Percentiles rank a stretch among this genome's conserved stretches.
phyloP scores from a whole-genome alignment of 2,113 vertebrate species.

The Hymenochirus boettgeri region DNA sequence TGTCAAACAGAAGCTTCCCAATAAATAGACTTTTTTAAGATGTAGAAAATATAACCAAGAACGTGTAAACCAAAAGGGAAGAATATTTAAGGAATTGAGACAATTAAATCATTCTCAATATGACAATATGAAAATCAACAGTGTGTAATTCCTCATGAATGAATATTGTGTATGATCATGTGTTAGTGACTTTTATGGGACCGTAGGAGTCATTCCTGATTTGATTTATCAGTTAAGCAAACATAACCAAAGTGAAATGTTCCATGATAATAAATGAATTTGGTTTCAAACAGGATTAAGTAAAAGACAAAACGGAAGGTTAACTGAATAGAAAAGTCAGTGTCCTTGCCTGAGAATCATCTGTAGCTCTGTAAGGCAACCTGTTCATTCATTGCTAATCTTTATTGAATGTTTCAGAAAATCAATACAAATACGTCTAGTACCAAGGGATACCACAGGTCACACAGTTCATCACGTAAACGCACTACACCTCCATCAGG shows the following conservation, averaged over 20 bases:
- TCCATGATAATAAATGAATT: constrained; percentile 12
- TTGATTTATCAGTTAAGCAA: too few relatives aligned
- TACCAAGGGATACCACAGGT: constrained; percentile 12
- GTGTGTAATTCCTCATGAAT: too few relatives aligned
- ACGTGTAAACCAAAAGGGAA: too few relatives aligned
- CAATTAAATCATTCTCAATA: too few relatives aligned
- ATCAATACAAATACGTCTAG: constrained; percentile 26
- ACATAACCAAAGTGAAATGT: constrained; percentile 8
- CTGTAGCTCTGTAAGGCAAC: constrained; percentile 28
- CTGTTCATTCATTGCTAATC: constrained; percentile 28
- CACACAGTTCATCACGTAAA: constrained; percentile 21
- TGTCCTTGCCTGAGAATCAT: constrained; percentile 22
- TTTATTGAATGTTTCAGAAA: constrained; percentile 29
- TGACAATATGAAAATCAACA: too few relatives aligned
- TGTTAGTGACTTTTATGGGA: too few relatives aligned
- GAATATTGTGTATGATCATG: too few relatives aligned
- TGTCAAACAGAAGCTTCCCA: too few relatives aligned
- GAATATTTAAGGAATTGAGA: too few relatives aligned
- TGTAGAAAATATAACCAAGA: too few relatives aligned
- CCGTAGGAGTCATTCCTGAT: too few relatives aligned
- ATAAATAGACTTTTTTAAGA: too few relatives aligned
- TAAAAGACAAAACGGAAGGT: constrained; percentile 34
- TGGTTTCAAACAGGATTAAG: constrained; percentile 17
- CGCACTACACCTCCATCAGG: neutral
- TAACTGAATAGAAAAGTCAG: constrained; percentile 31